Evolutionary conservation across 1,140 invertebrate genomes (phyloP).

Genomic region (Teleogryllus occipitalis): DNA sequence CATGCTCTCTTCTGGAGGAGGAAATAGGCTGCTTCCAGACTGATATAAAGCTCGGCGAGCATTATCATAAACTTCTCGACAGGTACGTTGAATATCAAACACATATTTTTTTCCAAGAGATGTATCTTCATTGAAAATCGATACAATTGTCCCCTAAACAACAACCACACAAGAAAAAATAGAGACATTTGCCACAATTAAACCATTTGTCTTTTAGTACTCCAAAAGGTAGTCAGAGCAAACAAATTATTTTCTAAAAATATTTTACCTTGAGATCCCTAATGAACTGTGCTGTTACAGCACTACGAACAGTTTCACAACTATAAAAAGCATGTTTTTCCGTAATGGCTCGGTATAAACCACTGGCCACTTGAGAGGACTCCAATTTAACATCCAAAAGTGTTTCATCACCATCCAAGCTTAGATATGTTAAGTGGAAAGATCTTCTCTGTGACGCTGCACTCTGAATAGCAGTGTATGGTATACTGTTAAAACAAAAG

Average conservation of each 20-base stretch:
- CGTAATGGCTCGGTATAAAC: constrained; percentile 77
- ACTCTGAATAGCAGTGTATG: constrained; percentile 72
- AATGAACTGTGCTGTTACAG: constrained; percentile 80
- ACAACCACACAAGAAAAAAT: background rate
- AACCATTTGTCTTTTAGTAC: background rate
- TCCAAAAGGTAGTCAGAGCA: background rate
- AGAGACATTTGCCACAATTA: background rate
- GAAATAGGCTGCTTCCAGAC: constrained; percentile 22
- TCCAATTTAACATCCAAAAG: constrained; percentile 70
- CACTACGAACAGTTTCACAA: constrained; percentile 78
- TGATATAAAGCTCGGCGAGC: constrained; percentile 61
- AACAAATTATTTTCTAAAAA: background rate
- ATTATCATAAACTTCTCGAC: constrained; percentile 79
- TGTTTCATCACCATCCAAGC: constrained; percentile 57
- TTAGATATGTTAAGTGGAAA: constrained; percentile 66
- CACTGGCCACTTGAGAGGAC: constrained; percentile 65
- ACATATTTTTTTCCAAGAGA: constrained; percentile 79
- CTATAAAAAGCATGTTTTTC: constrained; percentile 88
- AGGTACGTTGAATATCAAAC: constrained; percentile 79
- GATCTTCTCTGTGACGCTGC: constrained; percentile 64
- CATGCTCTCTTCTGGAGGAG: constrained; percentile 8
- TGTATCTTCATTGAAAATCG: constrained; percentile 83
- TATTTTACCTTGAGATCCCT: constrained; percentile 65
- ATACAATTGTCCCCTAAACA: constrained; percentile 71
- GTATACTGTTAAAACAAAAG: constrained; percentile 48